Evolutionary conservation across 2,888 invertebrate species (phyloP), one percentile per base, ranked within the genome.

Genomic region (Erebia aethiops): DNA sequence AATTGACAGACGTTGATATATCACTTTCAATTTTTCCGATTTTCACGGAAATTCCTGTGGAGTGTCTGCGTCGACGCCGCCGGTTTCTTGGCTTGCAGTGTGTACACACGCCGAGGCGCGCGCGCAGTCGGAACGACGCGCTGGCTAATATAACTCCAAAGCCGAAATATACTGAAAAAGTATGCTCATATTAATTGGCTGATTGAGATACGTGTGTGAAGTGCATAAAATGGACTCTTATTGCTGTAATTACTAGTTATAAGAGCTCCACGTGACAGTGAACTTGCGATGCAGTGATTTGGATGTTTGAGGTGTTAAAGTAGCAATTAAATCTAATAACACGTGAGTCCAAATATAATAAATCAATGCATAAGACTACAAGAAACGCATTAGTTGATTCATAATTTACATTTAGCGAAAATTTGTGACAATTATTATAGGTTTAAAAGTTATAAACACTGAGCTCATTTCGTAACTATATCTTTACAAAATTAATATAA

Each of bases 121-220:
- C 85, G 87, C 91, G 90, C 90, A 89, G 89, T 90, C 81, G 80
- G 80, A 83, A 79, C 81, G 82, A 82, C 87, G 87, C 87, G 79
- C 80, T 60, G 86, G 81, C 87, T 85, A 86, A 88, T 88, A 87
- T 87, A 87, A 88, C 91, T 91, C 89, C 85, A 85, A 87, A 85
- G 83, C 86, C 85, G 84, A 87, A 88, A 84, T 83, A 84, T 82
- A 85, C 80, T 82, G 80, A 80, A 81, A 85, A 87, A 88, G 82
- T 87, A 81, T 83, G 82, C 77, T 80, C 76, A 77, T 72, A 81
- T 80, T 76, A 79, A 66, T 81, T 74, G 74, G 52, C 73, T 71
- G 14, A 26, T 26, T 67, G 75, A 77, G 77, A 62, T 18, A 62
- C 49, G 65, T 56, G 41, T 65, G 65, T 56, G 54, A 54, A 54